Base-by-base conservation (phyloP, 1,140 invertebrate species). In the Parapsyche elsis region DNA sequence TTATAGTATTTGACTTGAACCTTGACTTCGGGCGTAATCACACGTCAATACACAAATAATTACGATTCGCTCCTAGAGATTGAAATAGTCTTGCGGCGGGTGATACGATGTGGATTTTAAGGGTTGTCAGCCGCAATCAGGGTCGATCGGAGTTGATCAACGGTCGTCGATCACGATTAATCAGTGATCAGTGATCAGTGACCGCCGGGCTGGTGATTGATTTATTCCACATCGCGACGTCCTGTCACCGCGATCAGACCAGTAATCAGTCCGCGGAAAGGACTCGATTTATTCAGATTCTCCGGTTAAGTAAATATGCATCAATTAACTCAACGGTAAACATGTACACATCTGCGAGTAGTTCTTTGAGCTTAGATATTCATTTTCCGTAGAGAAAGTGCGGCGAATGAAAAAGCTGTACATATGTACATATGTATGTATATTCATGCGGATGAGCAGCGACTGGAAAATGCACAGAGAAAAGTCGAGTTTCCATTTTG, bases 1-100 rank as follows among this genome's bases (percentile, higher is more conserved):
- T 71, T 71, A 71, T 71, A 71, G 70, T 71, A 71, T 71, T 71
- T 71, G 70, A 71, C 70, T 71, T 71, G 70, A 71, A 71, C 70
- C 26, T 30, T 45, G 26, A 71, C 24, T 44, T 26, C 14, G 30
- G 70, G 70, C 10, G 12, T 45, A 45, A 71, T 71, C 70, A 71
- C 14, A 30, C 70, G 70, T 71, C 26, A 71, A 71, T 45, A 44
- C 30, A 45, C 49, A 53, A 53, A 53, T 53, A 53, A 53, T 53
- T 67, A 30, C 24, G 21, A 67, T 4, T 67, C 61, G 19, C 24
- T 24, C 19, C 61, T 59, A n/a, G 14, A 21, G 53, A 59, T 59
- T 21, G 14, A n/a, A 59, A n/a, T 5, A 5, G 21, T 21, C 14
- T 59, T 59, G n/a, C n/a, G n/a, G n/a, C n/a, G n/a, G n/a, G n/a